Evolutionary conservation across 2,113 vertebrate species (phyloP).

Genomic region (Nansenia antarctica): DNA sequence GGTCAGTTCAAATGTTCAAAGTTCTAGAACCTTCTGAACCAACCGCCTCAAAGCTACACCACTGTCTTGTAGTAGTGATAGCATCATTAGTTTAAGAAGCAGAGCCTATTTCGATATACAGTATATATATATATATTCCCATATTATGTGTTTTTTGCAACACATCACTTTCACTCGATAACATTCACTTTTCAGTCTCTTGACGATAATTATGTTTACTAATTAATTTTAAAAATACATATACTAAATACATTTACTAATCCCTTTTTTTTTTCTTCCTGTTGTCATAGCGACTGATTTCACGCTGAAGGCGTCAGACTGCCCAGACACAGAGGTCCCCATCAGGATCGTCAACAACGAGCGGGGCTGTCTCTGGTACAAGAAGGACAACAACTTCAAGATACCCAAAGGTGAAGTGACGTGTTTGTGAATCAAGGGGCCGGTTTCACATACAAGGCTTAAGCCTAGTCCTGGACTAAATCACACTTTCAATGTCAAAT

Average conservation of each 20-base stretch:
- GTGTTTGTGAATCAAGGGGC: not conserved
- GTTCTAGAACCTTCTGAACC: too few species aligned
- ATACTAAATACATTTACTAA: too few species aligned
- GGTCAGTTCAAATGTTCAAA: conserved; percentile 65
- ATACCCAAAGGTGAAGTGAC: conserved; percentile 83
- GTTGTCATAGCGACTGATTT: conserved; percentile 82
- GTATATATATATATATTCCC: too few species aligned
- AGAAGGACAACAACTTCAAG: conserved; percentile 91
- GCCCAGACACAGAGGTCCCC: conserved; percentile 83
- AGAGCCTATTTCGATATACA: too few species aligned
- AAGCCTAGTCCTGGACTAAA: too few species aligned
- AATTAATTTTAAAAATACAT: too few species aligned
- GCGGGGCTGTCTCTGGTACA: conserved; percentile 85
- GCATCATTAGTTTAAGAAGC: too few species aligned
- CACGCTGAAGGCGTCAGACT: conserved; percentile 81
- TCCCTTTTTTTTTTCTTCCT: not conserved
- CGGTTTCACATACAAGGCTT: too few species aligned
- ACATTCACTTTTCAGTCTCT: not conserved
- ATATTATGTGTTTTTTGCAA: too few species aligned
- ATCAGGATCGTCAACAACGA: conserved; percentile 75
- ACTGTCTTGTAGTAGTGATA: too few species aligned
- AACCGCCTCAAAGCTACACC: too few species aligned
- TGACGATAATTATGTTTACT: not conserved
- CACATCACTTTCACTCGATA: not conserved
- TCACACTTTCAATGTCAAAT: too few species aligned